These are phyloP conservation scores for Hymenopus coronatus DNA, from an alignment of 2,888 invertebrate species.

Conservation along the genomic window DNA sequence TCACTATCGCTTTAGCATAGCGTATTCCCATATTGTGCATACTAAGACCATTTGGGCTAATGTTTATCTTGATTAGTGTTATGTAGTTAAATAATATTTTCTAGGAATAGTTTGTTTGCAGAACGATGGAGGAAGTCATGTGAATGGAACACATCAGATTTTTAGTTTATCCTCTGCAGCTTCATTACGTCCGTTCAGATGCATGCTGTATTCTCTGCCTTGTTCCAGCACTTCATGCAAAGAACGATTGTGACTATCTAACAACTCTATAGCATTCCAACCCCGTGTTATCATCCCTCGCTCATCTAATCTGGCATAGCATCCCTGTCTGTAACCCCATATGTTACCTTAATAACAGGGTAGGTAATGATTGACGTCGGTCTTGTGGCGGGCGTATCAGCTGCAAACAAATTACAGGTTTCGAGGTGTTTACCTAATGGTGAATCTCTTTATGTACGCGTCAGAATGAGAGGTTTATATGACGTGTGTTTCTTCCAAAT, in stretches of 20 bases:
- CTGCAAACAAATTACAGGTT: not conserved
- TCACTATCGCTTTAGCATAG: too few species aligned
- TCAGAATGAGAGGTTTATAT: not conserved
- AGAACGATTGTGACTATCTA: not conserved
- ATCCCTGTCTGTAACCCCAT: not conserved
- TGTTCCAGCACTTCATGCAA: not conserved
- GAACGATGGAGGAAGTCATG: too few species aligned
- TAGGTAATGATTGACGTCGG: not conserved
- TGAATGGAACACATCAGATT: too few species aligned
- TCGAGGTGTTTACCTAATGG: not conserved
- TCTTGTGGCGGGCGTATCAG: not conserved
- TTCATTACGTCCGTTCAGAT: not conserved
- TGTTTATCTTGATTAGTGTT: too few species aligned
- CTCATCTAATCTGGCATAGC: not conserved
- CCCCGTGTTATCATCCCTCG: not conserved
- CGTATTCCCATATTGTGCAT: too few species aligned
- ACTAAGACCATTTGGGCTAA: too few species aligned
- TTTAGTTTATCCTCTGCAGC: too few species aligned
- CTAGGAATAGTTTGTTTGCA: too few species aligned
- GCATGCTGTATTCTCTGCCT: not conserved
- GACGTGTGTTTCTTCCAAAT: not conserved
- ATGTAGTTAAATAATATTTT: too few species aligned
- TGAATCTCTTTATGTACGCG: not conserved
- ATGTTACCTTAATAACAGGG: not conserved
- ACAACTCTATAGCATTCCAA: not conserved